Conservation (phyloP, 2,797 vertebrate species). For the Rhinophrynus dorsalis region DNA sequence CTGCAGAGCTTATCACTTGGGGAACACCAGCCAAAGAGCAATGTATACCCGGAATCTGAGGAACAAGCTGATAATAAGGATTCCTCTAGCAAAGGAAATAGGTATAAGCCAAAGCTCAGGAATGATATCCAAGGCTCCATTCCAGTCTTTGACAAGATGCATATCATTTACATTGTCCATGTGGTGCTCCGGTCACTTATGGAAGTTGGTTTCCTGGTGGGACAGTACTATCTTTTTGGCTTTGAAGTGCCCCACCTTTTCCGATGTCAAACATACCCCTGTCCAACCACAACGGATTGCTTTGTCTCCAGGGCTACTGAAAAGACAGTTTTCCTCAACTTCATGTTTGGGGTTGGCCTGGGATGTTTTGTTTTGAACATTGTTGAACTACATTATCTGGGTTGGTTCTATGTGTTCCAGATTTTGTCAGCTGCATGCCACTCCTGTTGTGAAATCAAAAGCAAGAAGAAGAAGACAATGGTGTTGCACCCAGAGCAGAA, state of each 20-base stretch:
- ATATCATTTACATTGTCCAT: constrained; percentile 65
- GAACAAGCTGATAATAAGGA: constrained; percentile 48
- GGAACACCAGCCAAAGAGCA: constrained; percentile 37
- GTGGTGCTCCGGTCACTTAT: constrained; percentile 63
- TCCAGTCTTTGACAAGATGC: constrained; percentile 61
- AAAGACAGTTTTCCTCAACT: constrained; percentile 72
- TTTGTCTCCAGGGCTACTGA: constrained; percentile 71
- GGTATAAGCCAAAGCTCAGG: constrained; percentile 52
- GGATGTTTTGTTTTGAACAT: constrained; percentile 71
- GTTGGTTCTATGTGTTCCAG: constrained; percentile 67
- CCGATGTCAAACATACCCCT: constrained; percentile 65
- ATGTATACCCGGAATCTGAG: background rate
- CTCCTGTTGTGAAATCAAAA: constrained; percentile 59
- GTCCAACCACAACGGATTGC: constrained; percentile 65
- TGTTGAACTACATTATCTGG: constrained; percentile 67
- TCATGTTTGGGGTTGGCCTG: constrained; percentile 67
- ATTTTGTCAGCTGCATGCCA: constrained; percentile 64
- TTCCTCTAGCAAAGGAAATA: constrained; percentile 50
- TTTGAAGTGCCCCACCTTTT: constrained; percentile 69
- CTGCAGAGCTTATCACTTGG: constrained; percentile 1
- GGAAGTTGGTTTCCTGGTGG: constrained; percentile 68
- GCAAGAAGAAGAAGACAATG: constrained; percentile 36
- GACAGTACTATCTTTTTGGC: constrained; percentile 68
- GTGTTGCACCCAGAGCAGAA: constrained; percentile 57
- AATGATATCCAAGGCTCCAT: constrained; percentile 54